Percentiles rank a stretch among this genome's conserved stretches.
Conservation (phyloP, 2,797 vertebrate genomes). For the Jordanella pulchra region DNA sequence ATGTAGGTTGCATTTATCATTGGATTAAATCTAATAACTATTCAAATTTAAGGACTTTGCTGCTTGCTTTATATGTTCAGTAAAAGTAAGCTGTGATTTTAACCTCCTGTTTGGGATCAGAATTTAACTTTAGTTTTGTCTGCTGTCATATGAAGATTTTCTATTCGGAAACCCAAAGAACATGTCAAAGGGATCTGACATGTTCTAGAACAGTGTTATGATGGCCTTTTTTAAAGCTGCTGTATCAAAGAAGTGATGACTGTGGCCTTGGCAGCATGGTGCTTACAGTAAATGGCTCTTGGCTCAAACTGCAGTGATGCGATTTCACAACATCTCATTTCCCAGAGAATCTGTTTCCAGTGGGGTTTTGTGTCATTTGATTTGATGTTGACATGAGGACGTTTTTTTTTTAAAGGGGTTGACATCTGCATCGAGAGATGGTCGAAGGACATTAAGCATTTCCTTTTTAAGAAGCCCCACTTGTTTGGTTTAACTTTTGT, state of each 20-base stretch:
- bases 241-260: conserved; percentile 50
- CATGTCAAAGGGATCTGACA: neutral
- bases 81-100: neutral
- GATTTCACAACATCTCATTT: conserved; percentile 45
- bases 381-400: conserved; percentile 56
- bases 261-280: conserved; percentile 28
- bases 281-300: conserved; percentile 69
- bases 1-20: neutral
- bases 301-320: conserved; percentile 15
- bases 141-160: neutral
- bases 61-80: neutral
- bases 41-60: neutral
- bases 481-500: conserved; percentile 19
- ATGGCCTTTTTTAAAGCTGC: conserved; percentile 40
- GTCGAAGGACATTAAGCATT: conserved; percentile 63
- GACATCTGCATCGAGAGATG: conserved; percentile 69
- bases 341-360: conserved; percentile 49
- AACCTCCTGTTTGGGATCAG: neutral
- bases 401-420: conserved; percentile 66
- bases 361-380: conserved; percentile 55
- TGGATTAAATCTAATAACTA: neutral
- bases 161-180: neutral
- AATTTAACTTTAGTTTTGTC: neutral
- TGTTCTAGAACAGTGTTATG: conserved; percentile 12
- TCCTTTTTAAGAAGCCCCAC: conserved; percentile 56